Conservation (phyloP, 2,113 vertebrate genomes). For the Syrmaticus mikado region DNA sequence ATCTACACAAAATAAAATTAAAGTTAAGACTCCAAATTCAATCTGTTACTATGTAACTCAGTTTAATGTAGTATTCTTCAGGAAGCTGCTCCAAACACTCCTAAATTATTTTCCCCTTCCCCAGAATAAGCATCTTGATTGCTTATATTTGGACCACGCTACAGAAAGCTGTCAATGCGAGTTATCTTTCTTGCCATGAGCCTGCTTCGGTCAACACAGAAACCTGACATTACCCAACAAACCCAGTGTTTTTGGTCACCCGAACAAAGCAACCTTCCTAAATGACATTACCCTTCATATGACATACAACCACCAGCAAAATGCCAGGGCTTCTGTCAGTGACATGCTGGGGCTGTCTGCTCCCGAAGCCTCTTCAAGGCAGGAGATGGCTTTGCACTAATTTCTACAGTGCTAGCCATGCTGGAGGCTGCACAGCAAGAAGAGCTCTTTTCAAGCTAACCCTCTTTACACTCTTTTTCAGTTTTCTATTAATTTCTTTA, state of each 20-base stretch:
- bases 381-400: not conserved
- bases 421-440: not conserved
- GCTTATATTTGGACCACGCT: slow-evolving; percentile 1
- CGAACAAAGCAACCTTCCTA: slow-evolving; percentile 33
- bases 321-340: slow-evolving; percentile 7
- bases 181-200: slow-evolving; percentile 38
- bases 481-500: not conserved
- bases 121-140: slow-evolving; percentile 13
- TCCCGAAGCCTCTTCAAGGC: not conserved
- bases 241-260: slow-evolving; percentile 48
- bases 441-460: not conserved
- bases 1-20: slow-evolving; percentile 61
- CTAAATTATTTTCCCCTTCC: slow-evolving; percentile 58
- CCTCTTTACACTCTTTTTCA: not conserved
- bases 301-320: slow-evolving; percentile 34
- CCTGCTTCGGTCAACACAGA: not conserved
- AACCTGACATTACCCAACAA: slow-evolving; percentile 22
- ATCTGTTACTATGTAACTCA: slow-evolving; percentile 50
- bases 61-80: slow-evolving; percentile 55
- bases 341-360: not conserved
- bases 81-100: slow-evolving; percentile 45
- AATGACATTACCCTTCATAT: slow-evolving; percentile 24
- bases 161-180: slow-evolving; percentile 37
- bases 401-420: not conserved
- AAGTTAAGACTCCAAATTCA: slow-evolving; percentile 61